Evolutionary conservation across 2,797 vertebrate species (phyloP), one percentile per base, ranked within the genome.

Genomic region (Oryzias dopingdopingensis): DNA sequence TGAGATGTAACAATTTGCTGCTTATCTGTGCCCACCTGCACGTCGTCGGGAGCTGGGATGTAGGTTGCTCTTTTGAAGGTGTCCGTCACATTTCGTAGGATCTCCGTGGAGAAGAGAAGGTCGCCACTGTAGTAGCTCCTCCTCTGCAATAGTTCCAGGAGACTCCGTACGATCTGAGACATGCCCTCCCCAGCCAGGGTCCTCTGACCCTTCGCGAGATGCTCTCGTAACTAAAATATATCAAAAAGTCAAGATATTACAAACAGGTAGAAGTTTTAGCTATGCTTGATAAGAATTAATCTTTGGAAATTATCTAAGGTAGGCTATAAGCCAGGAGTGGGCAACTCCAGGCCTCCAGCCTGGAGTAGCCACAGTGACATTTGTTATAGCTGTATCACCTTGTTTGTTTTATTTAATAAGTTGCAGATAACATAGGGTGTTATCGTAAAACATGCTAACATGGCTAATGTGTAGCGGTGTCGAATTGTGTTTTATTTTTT

Each of bases 31-130:
- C 56, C 37, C 75, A 98, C 97, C 96, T 99, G 96, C 90, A 97
- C 94, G 13, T 98, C 96, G 87, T 98, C 96, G 26, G 94, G 91
- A 65, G 95, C 95, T 63, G 97, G 97, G 88, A 93, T 93, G 82
- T 96, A 99, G 88, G 95, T 98, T 91, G 96, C 96, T 93, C 97
- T 95, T 91, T 97, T 98, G 94, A 98, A 99, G 89, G 97, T 99
- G 91, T 99, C 96, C 54, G 96, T 99, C 93, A 99, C 96, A 64
- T 99, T 99, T 92, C 97, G 95, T 85, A 99, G 93, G 89, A 99
- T 98, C 92, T 98, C 96, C 90, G 97, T 96, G 4, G 96, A 98
- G 93, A 97, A 97, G 80, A 99, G 95, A 89, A 99, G 94, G 93
- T 99, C 96, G 67, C 97, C 97, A 26, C 97, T 98, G 86, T 96